Percentiles rank a stretch among this genome's conserved stretches.
Evolutionary conservation across 2,113 vertebrate species (phyloP).

Genomic region (Siphamia tubifer): DNA sequence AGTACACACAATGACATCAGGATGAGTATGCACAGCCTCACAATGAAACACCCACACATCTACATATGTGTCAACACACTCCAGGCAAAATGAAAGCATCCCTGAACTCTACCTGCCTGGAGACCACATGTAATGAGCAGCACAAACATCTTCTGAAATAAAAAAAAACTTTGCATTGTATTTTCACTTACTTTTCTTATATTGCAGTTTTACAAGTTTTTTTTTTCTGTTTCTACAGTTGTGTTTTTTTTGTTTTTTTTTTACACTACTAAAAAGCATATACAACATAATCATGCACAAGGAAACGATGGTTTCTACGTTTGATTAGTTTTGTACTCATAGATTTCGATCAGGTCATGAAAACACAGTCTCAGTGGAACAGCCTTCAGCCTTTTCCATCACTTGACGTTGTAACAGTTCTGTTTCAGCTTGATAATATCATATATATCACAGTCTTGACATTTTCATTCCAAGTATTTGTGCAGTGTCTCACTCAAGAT

Average conservation of each 20-base stretch:
- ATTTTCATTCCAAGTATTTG: slow-evolving; percentile 3
- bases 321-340: no score
- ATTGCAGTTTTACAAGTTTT: no score
- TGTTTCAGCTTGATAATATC: slow-evolving; percentile 8
- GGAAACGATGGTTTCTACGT: no score
- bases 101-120: no score
- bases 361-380: neutral
- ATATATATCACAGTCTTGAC: slow-evolving; percentile 26
- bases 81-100: neutral
- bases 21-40: neutral
- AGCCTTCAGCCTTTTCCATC: neutral
- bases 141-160: no score
- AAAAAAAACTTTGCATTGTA: no score
- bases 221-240: no score
- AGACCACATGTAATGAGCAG: no score
- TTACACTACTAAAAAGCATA: no score
- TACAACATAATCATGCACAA: no score
- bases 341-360: slow-evolving; percentile 4
- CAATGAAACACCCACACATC: neutral
- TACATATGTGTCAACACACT: neutral
- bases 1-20: slow-evolving; percentile 7
- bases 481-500: neutral
- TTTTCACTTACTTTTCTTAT: no score
- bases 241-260: no score
- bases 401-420: neutral